phyloP scores from a whole-genome alignment of 2,113 vertebrate species.

The Megalops atlanticus region DNA sequence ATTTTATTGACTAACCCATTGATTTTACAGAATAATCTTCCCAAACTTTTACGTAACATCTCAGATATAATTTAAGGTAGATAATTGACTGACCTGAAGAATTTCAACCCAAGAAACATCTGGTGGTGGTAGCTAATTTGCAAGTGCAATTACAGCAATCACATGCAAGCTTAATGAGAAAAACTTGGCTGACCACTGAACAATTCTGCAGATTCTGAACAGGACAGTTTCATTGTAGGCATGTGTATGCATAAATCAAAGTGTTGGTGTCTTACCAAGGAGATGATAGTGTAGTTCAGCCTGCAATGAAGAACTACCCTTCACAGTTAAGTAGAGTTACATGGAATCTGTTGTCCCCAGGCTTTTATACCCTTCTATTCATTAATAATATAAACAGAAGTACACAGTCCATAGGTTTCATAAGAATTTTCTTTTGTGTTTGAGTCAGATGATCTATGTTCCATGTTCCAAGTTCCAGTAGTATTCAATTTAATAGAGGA shows the following conservation, averaged over 20 bases:
- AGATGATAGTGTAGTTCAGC: too few relatives aligned
- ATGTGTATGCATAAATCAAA: too few relatives aligned
- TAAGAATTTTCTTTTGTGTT: too few relatives aligned
- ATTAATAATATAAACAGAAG: neutral
- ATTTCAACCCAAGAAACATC: neutral
- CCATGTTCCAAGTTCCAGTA: too few relatives aligned
- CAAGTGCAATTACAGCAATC: constrained; percentile 15
- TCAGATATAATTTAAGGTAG: neutral
- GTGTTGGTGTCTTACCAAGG: too few relatives aligned
- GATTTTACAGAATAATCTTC: neutral
- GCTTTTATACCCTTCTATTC: neutral
- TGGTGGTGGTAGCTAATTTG: constrained; percentile 30
- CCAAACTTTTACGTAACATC: neutral
- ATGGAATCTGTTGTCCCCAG: neutral
- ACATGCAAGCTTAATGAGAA: constrained; percentile 39
- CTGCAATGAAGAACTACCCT: neutral
- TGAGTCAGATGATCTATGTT: too few relatives aligned
- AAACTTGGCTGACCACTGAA: too few relatives aligned
- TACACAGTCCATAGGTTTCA: neutral
- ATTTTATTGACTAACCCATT: neutral
- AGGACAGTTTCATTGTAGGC: too few relatives aligned
- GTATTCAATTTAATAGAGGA: too few relatives aligned
- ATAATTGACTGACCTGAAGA: neutral
- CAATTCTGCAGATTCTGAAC: too few relatives aligned
- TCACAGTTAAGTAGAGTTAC: neutral